Percentiles rank a stretch among this genome's conserved stretches.
Evolutionary conservation across 1,140 invertebrate genomes (phyloP).

Genomic region (Dermatophagoides farinae): DNA sequence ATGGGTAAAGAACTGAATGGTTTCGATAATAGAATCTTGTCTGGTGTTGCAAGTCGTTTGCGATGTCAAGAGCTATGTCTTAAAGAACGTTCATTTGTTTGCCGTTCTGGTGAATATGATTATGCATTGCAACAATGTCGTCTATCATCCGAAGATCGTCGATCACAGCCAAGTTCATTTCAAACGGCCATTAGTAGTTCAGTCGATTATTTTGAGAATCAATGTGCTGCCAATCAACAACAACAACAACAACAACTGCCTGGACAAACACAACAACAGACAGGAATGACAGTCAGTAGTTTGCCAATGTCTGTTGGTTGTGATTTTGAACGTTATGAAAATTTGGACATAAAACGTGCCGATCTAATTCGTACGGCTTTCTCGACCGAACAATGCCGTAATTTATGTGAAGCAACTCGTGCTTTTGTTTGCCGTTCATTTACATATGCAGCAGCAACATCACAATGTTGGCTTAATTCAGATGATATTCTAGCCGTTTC

Average conservation of each 20-base stretch:
- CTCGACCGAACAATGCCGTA: slow-evolving; percentile 17
- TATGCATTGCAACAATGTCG: slow-evolving; percentile 27
- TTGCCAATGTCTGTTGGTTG: slow-evolving; percentile 23
- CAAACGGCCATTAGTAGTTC: slow-evolving; percentile 23
- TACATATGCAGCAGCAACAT: slow-evolving; percentile 14
- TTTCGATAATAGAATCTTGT: slow-evolving; percentile 23
- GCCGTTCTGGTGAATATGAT: slow-evolving; percentile 29
- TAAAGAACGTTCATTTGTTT: slow-evolving; percentile 30
- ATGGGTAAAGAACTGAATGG: slow-evolving; percentile 27
- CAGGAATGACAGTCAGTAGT: slow-evolving; percentile 12
- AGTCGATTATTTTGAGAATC: slow-evolving; percentile 33
- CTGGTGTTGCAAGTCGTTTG: slow-evolving; percentile 22
- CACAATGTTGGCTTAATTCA: slow-evolving; percentile 18
- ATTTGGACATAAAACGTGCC: slow-evolving; percentile 19
- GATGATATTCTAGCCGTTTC: slow-evolving; percentile 18
- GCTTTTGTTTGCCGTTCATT: slow-evolving; percentile 21
- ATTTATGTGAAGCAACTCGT: slow-evolving; percentile 18
- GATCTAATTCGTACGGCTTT: slow-evolving; percentile 17
- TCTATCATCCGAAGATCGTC: slow-evolving; percentile 27
- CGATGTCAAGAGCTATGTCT: slow-evolving; percentile 34
- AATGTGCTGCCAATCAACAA: slow-evolving; percentile 22
- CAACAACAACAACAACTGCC: background rate
- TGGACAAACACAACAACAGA: background rate
- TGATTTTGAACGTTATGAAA: slow-evolving; percentile 19
- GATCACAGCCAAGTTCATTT: slow-evolving; percentile 27